Percentiles rank a stretch among this genome's conserved stretches.
Evolutionary conservation across 2,113 vertebrate genomes (phyloP).

Genomic region (Lipophrys pholis): DNA sequence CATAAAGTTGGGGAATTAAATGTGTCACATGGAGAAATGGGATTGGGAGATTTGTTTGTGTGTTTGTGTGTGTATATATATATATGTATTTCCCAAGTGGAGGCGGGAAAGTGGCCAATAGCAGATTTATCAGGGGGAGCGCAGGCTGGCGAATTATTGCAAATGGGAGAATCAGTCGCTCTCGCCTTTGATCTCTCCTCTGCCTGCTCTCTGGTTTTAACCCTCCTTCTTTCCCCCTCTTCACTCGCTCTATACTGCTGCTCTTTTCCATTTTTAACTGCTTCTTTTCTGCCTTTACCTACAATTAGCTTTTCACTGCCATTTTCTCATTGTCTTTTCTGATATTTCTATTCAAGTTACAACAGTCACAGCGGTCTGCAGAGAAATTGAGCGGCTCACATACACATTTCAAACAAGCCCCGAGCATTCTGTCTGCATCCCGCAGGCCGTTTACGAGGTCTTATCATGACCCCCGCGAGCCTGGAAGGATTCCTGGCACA

Average conservation of each 20-base stretch:
- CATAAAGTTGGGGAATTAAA: conserved; percentile 16
- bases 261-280: conserved; percentile 36
- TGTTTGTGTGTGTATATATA: background rate
- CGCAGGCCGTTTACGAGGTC: conserved; percentile 51
- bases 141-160: conserved; percentile 64
- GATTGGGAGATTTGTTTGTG: conserved; percentile 32
- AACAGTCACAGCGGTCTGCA: too few species aligned
- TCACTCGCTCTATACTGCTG: conserved; percentile 24
- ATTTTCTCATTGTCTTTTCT: background rate
- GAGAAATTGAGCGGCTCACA: too few species aligned
- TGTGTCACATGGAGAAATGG: conserved; percentile 40
- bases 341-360: background rate
- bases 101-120: conserved; percentile 42
- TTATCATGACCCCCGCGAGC: conserved; percentile 60
- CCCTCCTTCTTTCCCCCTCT: conserved; percentile 26
- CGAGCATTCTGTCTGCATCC: conserved; percentile 20
- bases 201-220: conserved; percentile 65
- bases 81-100: conserved; percentile 3
- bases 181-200: conserved; percentile 65
- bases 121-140: conserved; percentile 64
- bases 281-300: conserved; percentile 1
- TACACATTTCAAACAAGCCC: conserved; percentile 19
- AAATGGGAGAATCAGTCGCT: conserved; percentile 60
- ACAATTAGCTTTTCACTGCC: conserved; percentile 11
- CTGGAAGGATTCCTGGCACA: conserved; percentile 70